Percentiles rank a stretch among this genome's conserved stretches.
Conservation (phyloP, 2,113 vertebrate genomes). For the Myocastor coypus region DNA sequence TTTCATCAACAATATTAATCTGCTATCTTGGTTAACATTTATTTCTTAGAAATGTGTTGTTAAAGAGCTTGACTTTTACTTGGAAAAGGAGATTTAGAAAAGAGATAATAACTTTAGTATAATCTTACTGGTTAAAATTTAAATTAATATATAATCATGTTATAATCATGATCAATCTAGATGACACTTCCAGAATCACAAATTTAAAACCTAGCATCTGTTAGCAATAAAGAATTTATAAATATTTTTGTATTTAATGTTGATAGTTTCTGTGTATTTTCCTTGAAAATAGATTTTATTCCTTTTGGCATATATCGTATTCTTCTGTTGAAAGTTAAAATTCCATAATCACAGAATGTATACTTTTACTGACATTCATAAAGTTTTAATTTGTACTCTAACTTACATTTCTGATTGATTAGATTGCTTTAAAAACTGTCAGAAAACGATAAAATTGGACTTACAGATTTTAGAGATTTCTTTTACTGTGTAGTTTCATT, state of each 20-base stretch:
- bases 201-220: constrained; percentile 76
- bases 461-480: not conserved
- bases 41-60: constrained; percentile 84
- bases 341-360: not conserved
- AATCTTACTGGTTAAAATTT: constrained; percentile 75
- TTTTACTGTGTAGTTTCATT: constrained; percentile 15
- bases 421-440: not conserved
- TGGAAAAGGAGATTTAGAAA: constrained; percentile 83
- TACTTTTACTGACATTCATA: not conserved
- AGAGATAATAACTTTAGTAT: constrained; percentile 72
- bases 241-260: constrained; percentile 56
- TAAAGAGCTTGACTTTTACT: constrained; percentile 82
- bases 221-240: constrained; percentile 59
- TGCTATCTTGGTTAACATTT: constrained; percentile 66
- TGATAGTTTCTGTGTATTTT: constrained; percentile 52
- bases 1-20: constrained; percentile 81
- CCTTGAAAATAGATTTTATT: not conserved
- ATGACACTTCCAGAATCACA: constrained; percentile 73
- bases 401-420: not conserved
- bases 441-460: not conserved
- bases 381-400: not conserved
- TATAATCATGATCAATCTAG: constrained; percentile 65
- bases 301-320: not conserved
- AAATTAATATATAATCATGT: constrained; percentile 73
- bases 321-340: constrained; percentile 20